Base-by-base conservation (phyloP, 2,113 vertebrate species). In the Hippopotamus amphibius region DNA sequence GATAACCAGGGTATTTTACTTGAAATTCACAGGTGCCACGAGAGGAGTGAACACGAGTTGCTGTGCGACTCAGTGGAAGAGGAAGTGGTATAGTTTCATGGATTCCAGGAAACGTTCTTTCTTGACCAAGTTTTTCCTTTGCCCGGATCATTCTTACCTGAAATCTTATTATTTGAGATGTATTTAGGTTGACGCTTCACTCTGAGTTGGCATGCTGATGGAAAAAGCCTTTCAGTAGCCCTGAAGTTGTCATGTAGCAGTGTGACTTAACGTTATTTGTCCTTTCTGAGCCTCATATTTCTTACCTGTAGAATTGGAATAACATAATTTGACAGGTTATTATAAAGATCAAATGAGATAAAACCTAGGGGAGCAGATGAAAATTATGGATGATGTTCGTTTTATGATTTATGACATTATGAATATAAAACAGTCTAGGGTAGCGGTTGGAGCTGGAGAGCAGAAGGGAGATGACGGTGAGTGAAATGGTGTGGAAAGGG, bases 271-370 rank as follows among this genome's bases (percentile, higher is more conserved):
- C 81, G 14, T 72, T 55, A 77, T 24, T 81, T 95, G 2, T 33
- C 61, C 66, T 96, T 86, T 80, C 46, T 48, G 83, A 86, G 37
- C 7, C 30, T 86, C 7, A 0, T 69, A 46, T 71, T 85, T 89
- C 46, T 92, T 86, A 37, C 48, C 5, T 22, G 59, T 43, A 37
- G 76, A 97, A 86, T 22, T 28, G 41, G 68, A 68, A 65, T 81
- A 30, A 79, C 46, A 61, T 80, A 37, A 50, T 53, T 76, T 77
- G 83, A 37, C 28, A 89, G 53, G 43, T 69, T 88, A 88, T 50
- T 85, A 63, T 68, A 69, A 96, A 65, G 46, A 86, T 57, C 28
- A 96, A 69, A 76, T 65, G 21, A 95, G 33, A 66, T 28, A 26
- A 71, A 81, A 86, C 63, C n/a, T 77, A 92, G 55, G 28, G 17